phyloP scores from a whole-genome alignment of 2,113 vertebrate species.

The Herpailurus yagouaroundi region DNA sequence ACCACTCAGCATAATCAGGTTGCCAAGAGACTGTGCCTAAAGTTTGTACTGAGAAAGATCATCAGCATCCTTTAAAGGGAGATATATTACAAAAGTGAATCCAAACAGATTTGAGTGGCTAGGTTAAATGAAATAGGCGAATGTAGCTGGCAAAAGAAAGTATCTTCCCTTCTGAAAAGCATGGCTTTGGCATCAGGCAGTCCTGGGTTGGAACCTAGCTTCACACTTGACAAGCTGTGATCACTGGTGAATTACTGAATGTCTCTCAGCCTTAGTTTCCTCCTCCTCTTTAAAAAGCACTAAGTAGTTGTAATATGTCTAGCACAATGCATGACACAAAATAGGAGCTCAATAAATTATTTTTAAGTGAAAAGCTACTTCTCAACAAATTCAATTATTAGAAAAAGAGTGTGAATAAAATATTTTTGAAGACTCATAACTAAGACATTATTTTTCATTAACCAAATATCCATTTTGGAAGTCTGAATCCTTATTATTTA shows the following conservation, averaged over 20 bases:
- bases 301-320: background rate
- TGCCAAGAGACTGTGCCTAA: background rate
- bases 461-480: background rate
- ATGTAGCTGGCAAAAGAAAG: background rate
- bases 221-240: background rate
- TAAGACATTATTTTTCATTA: background rate
- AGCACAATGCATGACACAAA: background rate
- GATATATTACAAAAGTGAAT: background rate
- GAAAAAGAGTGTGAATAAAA: background rate
- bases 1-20: background rate
- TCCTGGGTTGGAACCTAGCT: background rate
- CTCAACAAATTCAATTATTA: background rate
- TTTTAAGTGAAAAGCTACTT: background rate
- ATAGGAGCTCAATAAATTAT: background rate
- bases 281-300: background rate
- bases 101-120: background rate
- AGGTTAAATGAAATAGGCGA: background rate
- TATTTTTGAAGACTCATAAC: background rate
- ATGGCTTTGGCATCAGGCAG: background rate
- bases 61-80: background rate
- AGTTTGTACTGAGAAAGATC: background rate
- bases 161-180: background rate
- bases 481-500: background rate
- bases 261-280: background rate
- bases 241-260: background rate